Base-by-base conservation (phyloP, 2,113 vertebrate genomes). In the Odocoileus hemionus region DNA sequence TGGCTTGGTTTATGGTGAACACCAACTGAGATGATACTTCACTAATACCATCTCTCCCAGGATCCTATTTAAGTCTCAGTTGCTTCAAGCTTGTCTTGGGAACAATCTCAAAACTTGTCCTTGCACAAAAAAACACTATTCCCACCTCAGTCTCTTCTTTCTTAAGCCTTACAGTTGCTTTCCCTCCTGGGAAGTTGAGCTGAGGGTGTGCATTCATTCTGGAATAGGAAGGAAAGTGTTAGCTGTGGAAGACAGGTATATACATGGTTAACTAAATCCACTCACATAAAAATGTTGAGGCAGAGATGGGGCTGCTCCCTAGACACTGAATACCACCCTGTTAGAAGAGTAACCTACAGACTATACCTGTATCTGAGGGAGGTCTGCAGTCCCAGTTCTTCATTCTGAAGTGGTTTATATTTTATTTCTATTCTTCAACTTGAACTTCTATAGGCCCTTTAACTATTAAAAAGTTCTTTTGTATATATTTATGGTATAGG, bases 191-290 rank as follows among this genome's bases (percentile, higher is more conserved):
- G 80, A 88, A 58, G 91, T 67, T 0, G 0, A 97, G 64, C 54
- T 28, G 93, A 74, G 5, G 94, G 83, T 19, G 17, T 16, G 57
- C 58, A 55, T 61, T 28, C 97, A 91, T 94, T 96, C 95, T 96
- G 97, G 83, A 92, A 78, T 3, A 1, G 25, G 55, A 93, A 84
- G 50, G 61, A 30, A 28, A 33, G 54, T 52, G 39, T 96, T 83
- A 82, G 16, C 47, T 86, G 33, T n/a, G 70, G 36, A 92, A 33
- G 54, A 13, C 61, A 21, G 88, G 45, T 60, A 11, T 21, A 47
- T 54, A 82, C 5, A 23, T 39, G 50, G 36, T 54, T 11, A 64
- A 55, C 39, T 90, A n/a, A 94, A 43, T 52, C 61, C 43, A 82
- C 54, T 54, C 19, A 7, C 8, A 26, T 26, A 61, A 28, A 85